Conservation (phyloP, 1,140 invertebrate species). For the Phortica variegata region DNA sequence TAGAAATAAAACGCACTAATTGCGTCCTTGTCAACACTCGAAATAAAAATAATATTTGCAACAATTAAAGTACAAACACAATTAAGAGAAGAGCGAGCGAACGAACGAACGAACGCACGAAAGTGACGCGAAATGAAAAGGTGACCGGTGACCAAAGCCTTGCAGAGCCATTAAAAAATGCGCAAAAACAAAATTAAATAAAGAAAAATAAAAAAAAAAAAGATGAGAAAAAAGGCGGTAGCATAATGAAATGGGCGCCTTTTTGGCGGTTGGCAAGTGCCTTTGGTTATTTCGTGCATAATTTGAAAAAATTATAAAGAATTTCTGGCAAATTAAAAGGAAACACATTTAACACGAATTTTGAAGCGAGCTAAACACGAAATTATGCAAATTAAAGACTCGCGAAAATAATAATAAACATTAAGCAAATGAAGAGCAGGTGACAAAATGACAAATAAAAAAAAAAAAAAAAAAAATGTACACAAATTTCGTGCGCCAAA, state of each 20-base stretch:
- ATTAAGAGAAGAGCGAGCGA: slow-evolving; percentile 1
- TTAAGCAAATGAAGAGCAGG: not conserved
- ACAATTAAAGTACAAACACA: slow-evolving; percentile 35
- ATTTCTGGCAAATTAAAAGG: slow-evolving; percentile 23
- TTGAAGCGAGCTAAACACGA: slow-evolving; percentile 4
- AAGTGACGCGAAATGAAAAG: no score
- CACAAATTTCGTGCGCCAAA: no score
- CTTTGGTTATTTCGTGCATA: slow-evolving; percentile 12
- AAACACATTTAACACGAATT: slow-evolving; percentile 18
- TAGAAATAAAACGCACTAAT: slow-evolving; percentile 21
- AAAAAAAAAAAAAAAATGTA: slow-evolving; percentile 9
- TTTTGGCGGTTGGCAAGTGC: slow-evolving; percentile 4
- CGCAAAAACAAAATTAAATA: no score
- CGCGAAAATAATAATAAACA: slow-evolving; percentile 23
- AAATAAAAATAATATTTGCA: slow-evolving; percentile 47
- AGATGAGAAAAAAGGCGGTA: not conserved
- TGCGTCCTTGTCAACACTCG: slow-evolving; percentile 39
- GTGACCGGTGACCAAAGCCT: not conserved
- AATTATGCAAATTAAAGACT: slow-evolving; percentile 32
- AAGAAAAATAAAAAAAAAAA: not conserved
- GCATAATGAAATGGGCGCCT: slow-evolving; percentile 10
- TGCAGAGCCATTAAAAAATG: slow-evolving; percentile 17
- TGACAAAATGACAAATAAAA: no score
- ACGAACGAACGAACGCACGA: not conserved
- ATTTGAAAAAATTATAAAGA: slow-evolving; percentile 21